A percentile compares a stretch with the other conserved stretches of the same genome.
These are phyloP conservation scores for Heliangelus exortis DNA, from an alignment of 2,797 vertebrate species.

Conservation along the genomic window DNA sequence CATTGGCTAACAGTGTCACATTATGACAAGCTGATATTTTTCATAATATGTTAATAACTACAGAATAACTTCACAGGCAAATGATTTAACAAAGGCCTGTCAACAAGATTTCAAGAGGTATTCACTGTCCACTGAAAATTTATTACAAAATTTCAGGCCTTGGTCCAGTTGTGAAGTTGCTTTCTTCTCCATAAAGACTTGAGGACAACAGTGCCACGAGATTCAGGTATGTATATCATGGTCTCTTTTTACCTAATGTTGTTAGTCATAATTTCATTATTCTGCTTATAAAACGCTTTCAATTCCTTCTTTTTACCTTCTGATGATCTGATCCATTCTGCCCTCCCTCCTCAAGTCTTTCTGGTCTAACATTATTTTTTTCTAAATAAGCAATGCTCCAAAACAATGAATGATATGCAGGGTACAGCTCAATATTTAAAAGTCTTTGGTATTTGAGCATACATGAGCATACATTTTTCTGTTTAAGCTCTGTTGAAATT, in stretches of 20 bases:
- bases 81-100: neutral
- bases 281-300: neutral
- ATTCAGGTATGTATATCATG: neutral
- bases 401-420: neutral
- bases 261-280: neutral
- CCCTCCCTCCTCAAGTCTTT: neutral
- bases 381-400: neutral
- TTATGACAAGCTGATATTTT: neutral
- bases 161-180: neutral
- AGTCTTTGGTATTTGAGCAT: neutral
- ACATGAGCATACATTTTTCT: neutral
- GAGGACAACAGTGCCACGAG: neutral
- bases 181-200: neutral
- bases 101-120: rapidly evolving
- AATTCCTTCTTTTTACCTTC: neutral
- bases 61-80: neutral
- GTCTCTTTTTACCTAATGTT: neutral
- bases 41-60: neutral
- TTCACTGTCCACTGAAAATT: neutral
- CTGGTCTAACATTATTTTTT: neutral
- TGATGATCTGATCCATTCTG: neutral
- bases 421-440: neutral
- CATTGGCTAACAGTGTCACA: neutral
- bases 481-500: neutral
- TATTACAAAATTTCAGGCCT: neutral